Evolutionary conservation across 1,140 invertebrate genomes (phyloP), one percentile per base, ranked within the genome.

Genomic region (Saccostrea glomerata): DNA sequence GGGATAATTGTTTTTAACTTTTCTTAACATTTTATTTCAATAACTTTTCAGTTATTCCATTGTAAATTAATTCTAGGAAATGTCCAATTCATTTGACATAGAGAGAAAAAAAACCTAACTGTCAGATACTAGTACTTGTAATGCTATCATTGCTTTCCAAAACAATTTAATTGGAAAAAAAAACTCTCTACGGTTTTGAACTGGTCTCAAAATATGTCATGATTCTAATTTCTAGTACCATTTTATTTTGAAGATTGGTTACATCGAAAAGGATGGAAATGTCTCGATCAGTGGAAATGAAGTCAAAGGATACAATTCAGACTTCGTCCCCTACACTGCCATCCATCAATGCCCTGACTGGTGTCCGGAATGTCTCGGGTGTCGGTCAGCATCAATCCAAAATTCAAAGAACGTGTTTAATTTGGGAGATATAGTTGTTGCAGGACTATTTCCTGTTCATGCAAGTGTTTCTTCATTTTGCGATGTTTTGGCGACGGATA

Each of bases 381-480:
- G 86, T 84, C 54, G 25, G 60, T 20, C 85, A 60, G 15, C 47
- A 60, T 20, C 23, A 47, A 30, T n/a, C 36, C 58, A 58, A 36
- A 66, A 20, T 0, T 40, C 7, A 30, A 40, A 73, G 13, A 85
- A 89, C 9, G 73, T 86, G 73, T 93, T 90, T 84, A 85, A 90
- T 3, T 90, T 91, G 55, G 97, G 97, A 2, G 97, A 97, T 91
- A 96, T 97, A 56, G 96, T 97, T 13, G 92, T 98, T 0, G 97
- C 97, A 0, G 97, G 97, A 0, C 92, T 98, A 2, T 97, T 98
- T 94, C 97, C 97, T 1, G 96, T 97, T 3, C 97, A 97, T 92
- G 96, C 96, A 94, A 86, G 63, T 11, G 97, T 97, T 92, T 97
- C 97, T 0, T 95, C 95, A 0, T 96, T 97, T 91, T 96, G 97